Conservation (phyloP, 2,797 vertebrate genomes). For the Erethizon dorsatum region DNA sequence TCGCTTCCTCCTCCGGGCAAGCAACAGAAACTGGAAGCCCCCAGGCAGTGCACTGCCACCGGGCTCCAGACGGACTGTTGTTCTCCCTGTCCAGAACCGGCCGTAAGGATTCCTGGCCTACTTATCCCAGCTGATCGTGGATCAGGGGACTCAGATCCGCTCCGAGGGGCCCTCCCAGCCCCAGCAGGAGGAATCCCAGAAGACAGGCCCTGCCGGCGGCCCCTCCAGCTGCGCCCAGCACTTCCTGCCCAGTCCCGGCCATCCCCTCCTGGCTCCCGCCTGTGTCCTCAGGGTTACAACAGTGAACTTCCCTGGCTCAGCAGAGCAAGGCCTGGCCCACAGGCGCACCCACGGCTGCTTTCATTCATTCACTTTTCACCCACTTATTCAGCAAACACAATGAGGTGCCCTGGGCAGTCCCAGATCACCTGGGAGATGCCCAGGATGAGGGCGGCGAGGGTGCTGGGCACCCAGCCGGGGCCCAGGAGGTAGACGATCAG, state of each 20-base stretch:
- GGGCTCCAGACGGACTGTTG: rapidly evolving
- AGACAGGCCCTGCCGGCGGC: not conserved
- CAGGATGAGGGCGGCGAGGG: constrained; percentile 73
- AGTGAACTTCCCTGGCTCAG: not conserved
- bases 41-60: not conserved
- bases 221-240: not conserved
- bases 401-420: not conserved
- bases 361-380: too few species aligned
- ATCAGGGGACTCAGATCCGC: not conserved
- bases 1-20: not conserved
- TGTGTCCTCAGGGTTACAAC: not conserved
- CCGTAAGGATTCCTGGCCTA: not conserved
- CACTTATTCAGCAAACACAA: not conserved
- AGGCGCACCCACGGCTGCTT: not conserved
- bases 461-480: constrained; percentile 82
- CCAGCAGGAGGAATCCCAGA: not conserved
- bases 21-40: not conserved
- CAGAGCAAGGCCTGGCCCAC: not conserved
- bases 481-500: constrained; percentile 81
- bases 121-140: not conserved
- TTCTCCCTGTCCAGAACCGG: too few species aligned
- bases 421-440: constrained; percentile 82
- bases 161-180: not conserved
- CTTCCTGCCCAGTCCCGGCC: not conserved
- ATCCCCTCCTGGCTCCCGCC: not conserved